Evolutionary conservation across 30 jellyfish, hydroid and myxozoan genomes (phyloP), one percentile per base, ranked within the genome.

Genomic region (Hydractinia symbiolongicarpus): DNA sequence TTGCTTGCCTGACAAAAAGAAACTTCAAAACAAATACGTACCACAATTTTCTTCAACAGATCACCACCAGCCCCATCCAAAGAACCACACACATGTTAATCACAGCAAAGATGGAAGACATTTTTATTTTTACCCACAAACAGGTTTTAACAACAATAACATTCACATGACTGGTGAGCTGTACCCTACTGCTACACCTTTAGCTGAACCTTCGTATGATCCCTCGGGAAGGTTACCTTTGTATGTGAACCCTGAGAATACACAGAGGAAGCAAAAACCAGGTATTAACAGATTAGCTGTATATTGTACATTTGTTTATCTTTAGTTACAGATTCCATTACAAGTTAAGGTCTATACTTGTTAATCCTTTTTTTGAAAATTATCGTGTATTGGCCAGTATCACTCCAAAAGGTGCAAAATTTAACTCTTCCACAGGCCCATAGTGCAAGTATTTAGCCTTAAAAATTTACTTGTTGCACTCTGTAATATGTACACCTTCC

Each of bases 181-280:
- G 4, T 66, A 54, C 17, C 62, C 78, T 55, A 58, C 78, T 17
- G 85, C 85, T 56, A 79, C 66, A 9, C 87, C 87, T 19, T 50
- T 79, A 66, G 82, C 87, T 61, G 73, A 52, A 15, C 87, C 87
- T 7, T 60, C 66, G 9, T 53, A 66, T 7, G 87, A 79, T 54
- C 87, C 87, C 50, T 50, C 82, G 3, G 60, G 50, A 71, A 7
- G 80, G 51, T 7, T 71, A 58, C 80, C 80, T 7, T 64, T 64
- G 74, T 7, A n/a, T n/a, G 40, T 64, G 40, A 64, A 13, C 2
- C 0, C 70, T 60, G 17, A 17, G 20, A 13, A 60, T 13, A 2
- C 20, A 17, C 1, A 60, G 70, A 60, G 17, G 20, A 60, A 14
- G 17, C 70, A 60, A 60, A 60, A 60, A 60, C 17, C 20, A 60